Percentiles rank a stretch among this genome's conserved stretches.
These are phyloP conservation scores for Acleris holmiana DNA, from an alignment of 2,888 invertebrate species.

Conservation along the genomic window DNA sequence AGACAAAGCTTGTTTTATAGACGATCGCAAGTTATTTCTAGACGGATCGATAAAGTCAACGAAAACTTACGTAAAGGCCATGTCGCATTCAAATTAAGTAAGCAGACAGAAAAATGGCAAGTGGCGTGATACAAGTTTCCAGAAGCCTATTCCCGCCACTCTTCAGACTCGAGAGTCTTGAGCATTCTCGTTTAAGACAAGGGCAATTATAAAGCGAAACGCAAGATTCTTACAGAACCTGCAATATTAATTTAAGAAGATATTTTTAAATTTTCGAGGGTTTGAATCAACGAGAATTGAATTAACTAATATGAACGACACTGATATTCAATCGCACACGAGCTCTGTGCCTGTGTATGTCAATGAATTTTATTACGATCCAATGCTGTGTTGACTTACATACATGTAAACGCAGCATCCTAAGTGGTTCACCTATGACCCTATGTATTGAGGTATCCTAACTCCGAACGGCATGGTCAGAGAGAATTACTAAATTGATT, in stretches of 20 bases:
- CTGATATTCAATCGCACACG: no score
- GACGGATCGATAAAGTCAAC: slow-evolving; percentile 32
- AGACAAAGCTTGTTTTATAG: slow-evolving; percentile 28
- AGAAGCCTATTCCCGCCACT: slow-evolving; percentile 4
- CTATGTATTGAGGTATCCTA: slow-evolving; percentile 2
- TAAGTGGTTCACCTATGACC: slow-evolving; percentile 13
- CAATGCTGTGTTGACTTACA: no score
- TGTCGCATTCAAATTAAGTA: slow-evolving; percentile 23
- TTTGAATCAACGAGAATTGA: neutral
- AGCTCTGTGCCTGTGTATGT: no score
- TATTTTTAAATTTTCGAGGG: neutral
- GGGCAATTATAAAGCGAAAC: slow-evolving; percentile 22
- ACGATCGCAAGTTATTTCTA: slow-evolving; percentile 23
- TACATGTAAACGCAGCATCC: no score
- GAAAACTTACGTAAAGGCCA: slow-evolving; percentile 20
- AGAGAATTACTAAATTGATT: slow-evolving; percentile 23
- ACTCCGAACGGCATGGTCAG: slow-evolving; percentile 22
- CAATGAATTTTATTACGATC: no score
- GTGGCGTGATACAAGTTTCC: slow-evolving; percentile 7
- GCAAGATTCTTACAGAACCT: slow-evolving; percentile 1
- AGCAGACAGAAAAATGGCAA: neutral
- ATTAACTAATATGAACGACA: neutral
- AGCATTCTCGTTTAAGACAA: slow-evolving; percentile 22
- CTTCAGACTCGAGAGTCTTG: slow-evolving; percentile 1
- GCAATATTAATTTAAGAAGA: neutral